Evolutionary conservation across 2,888 invertebrate species (phyloP).

Genomic region (Himalopsyche tibetana): DNA sequence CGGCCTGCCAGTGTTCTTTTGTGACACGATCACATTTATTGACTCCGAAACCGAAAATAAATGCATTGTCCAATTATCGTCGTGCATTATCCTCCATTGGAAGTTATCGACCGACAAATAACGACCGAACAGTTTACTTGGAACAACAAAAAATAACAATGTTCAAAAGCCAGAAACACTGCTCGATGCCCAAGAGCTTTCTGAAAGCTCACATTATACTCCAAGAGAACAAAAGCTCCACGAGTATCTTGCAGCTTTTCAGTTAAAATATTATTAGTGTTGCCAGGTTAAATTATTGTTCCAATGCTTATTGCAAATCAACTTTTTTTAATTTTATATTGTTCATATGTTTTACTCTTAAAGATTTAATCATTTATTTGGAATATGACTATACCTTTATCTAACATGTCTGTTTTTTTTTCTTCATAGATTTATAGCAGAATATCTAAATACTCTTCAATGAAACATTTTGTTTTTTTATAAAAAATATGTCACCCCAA

Average conservation of each 20-base stretch:
- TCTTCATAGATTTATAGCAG: no score
- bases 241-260: conserved; percentile 7
- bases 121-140: conserved; percentile 49
- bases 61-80: conserved; percentile 64
- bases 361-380: no score
- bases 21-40: conserved; percentile 57
- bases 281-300: conserved; percentile 1
- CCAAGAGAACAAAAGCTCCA: background rate
- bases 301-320: background rate
- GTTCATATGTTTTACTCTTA: no score
- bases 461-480: no score
- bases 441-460: no score
- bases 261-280: conserved; percentile 12
- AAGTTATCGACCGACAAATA: conserved; percentile 64
- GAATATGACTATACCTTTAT: no score
- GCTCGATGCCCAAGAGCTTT: conserved; percentile 13
- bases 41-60: conserved; percentile 64
- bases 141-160: conserved; percentile 40
- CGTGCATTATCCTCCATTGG: conserved; percentile 64
- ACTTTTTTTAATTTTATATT: no score
- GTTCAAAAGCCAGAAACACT: conserved; percentile 39
- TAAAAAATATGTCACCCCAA: no score
- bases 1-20: conserved; percentile 48
- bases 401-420: no score
- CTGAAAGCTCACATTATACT: background rate